Conservation (phyloP, 2,888 invertebrate species). For the Siphonodentalium dalli region DNA sequence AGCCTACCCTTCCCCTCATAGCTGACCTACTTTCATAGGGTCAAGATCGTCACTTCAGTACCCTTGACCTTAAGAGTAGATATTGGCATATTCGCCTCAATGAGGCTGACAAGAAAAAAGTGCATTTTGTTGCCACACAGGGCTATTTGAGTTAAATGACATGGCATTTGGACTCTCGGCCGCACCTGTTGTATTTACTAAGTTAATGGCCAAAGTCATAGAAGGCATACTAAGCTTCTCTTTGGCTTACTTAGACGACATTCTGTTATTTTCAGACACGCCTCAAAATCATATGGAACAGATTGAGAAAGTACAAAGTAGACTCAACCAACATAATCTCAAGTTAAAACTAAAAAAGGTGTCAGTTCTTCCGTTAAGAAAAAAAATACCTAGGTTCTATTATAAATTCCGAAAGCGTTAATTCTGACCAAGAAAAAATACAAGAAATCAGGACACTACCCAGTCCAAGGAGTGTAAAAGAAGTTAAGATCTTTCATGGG, state of each 20-base stretch:
- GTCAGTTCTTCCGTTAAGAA: constrained; percentile 14
- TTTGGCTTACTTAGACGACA: constrained; percentile 12
- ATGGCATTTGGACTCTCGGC: constrained; percentile 18
- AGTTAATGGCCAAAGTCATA: too few species aligned
- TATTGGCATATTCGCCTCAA: constrained; percentile 17
- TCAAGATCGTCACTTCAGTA: constrained; percentile 7
- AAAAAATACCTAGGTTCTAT: constrained; percentile 21
- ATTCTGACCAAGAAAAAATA: constrained; percentile 18
- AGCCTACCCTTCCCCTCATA: background rate
- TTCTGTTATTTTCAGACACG: constrained; percentile 2
- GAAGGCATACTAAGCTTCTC: constrained; percentile 3
- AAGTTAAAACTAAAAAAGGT: background rate
- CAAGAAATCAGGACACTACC: constrained; percentile 8
- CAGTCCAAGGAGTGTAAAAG: constrained; percentile 9
- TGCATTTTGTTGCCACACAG: constrained; percentile 18
- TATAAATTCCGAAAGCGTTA: constrained; percentile 10
- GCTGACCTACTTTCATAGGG: constrained; percentile 6
- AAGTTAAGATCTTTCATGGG: constrained; percentile 20
- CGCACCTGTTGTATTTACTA: background rate
- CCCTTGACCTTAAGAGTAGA: constrained; percentile 10
- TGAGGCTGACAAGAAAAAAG: constrained; percentile 20
- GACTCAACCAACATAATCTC: constrained; percentile 1
- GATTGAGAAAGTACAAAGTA: background rate
- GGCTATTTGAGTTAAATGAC: constrained; percentile 20
- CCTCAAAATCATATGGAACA: constrained; percentile 3